Percentiles rank a stretch among this genome's conserved stretches.
Evolutionary conservation across 2,888 invertebrate genomes (phyloP).

Genomic region (Cantharis rufa): DNA sequence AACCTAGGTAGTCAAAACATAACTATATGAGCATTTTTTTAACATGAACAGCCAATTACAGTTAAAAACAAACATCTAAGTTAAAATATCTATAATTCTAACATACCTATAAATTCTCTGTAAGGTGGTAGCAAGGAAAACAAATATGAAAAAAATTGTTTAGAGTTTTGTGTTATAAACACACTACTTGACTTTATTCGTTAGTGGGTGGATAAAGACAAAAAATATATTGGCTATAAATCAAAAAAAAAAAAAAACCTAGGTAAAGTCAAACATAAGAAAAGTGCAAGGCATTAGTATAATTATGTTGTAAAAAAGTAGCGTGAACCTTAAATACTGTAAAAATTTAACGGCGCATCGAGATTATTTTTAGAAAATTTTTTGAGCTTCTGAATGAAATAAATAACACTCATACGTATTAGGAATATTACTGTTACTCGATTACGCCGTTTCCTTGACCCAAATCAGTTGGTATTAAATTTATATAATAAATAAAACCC

Average conservation of each 20-base stretch:
- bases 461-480: slow-evolving; percentile 22
- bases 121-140: slow-evolving; percentile 53
- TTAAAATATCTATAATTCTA: slow-evolving; percentile 40
- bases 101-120: slow-evolving; percentile 58
- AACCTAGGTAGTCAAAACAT: slow-evolving; percentile 48
- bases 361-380: slow-evolving; percentile 9
- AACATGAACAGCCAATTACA: slow-evolving; percentile 32
- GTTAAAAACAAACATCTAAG: slow-evolving; percentile 30
- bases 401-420: background rate
- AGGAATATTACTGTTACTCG: slow-evolving; percentile 4
- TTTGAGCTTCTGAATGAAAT: background rate
- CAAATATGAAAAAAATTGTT: slow-evolving; percentile 45
- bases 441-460: slow-evolving; percentile 2
- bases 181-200: slow-evolving; percentile 23
- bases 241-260: slow-evolving; percentile 40
- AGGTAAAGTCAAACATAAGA: slow-evolving; percentile 52
- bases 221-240: slow-evolving; percentile 21
- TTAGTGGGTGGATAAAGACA: slow-evolving; percentile 9
- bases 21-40: slow-evolving; percentile 29
- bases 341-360: slow-evolving; percentile 18
- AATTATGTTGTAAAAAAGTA: slow-evolving; percentile 24
- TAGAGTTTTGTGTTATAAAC: slow-evolving; percentile 25
- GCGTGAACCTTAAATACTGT: slow-evolving; percentile 16
- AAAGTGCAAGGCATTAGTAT: slow-evolving; percentile 43
- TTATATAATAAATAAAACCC: slow-evolving; percentile 46